Evolutionary conservation across 2,113 vertebrate species (phyloP).

Genomic region (Eudyptes chrysolophus): DNA sequence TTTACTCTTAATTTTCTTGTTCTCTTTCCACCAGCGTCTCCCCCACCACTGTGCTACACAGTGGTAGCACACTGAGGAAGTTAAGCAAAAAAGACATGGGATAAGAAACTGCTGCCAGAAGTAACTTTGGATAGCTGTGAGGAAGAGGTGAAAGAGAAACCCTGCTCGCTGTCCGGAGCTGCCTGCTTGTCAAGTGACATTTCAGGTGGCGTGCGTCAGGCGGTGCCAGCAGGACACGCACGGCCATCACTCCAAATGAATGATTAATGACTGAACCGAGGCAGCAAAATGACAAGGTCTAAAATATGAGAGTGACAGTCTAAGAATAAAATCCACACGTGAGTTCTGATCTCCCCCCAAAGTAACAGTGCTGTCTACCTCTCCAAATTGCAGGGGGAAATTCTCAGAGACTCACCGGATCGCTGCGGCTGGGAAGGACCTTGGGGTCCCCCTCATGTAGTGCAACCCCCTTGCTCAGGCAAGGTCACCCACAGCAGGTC

Average conservation of each 20-base stretch:
- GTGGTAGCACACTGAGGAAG: too few relatives aligned
- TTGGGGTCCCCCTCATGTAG: rapidly evolving
- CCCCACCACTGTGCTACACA: too few relatives aligned
- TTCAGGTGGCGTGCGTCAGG: neutral
- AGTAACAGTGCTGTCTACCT: rapidly evolving
- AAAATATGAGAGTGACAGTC: neutral
- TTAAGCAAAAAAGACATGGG: rapidly evolving
- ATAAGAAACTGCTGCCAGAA: neutral
- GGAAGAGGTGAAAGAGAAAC: neutral
- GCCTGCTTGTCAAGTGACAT: neutral
- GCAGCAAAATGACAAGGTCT: neutral
- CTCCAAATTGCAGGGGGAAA: neutral
- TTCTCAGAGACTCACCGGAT: neutral
- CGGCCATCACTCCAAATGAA: neutral
- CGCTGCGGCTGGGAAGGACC: rapidly evolving
- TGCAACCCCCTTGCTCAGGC: neutral
- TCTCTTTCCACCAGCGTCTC: neutral
- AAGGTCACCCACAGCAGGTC: neutral
- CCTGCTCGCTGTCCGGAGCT: neutral
- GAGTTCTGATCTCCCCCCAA: neutral
- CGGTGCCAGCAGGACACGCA: neutral
- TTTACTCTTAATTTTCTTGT: neutral
- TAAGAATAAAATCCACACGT: neutral
- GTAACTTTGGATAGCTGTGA: too few relatives aligned
- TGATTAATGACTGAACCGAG: neutral